Evolutionary conservation across 2,888 invertebrate genomes (phyloP).

Genomic region (Cephus pygmeus): DNA sequence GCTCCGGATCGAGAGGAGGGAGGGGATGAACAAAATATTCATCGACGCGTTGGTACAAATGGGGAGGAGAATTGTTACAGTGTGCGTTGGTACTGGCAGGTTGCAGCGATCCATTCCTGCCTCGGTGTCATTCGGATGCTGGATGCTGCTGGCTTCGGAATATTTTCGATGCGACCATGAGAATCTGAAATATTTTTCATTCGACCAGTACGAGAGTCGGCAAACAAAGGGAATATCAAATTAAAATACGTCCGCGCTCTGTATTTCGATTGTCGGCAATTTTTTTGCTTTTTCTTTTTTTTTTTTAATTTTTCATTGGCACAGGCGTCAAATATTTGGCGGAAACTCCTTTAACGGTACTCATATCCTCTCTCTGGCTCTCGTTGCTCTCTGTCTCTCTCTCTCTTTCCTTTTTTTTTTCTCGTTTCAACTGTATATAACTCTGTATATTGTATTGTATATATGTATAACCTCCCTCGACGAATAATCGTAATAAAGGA

Average conservation of each 20-base stretch:
- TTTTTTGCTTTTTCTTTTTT: neutral
- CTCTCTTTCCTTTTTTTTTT: neutral
- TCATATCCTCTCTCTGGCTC: constrained; percentile 14
- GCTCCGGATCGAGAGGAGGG: neutral
- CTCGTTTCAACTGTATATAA: neutral
- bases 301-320: constrained; percentile 10
- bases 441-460: neutral
- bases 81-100: neutral
- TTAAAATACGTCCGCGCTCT: constrained; percentile 45
- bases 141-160: constrained; percentile 5
- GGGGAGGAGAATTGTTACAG: neutral
- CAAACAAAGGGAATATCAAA: constrained; percentile 56
- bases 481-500: constrained; percentile 33
- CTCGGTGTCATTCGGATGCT: constrained; percentile 7
- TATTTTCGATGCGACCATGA: constrained; percentile 23
- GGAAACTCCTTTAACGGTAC: constrained; percentile 27
- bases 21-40: neutral
- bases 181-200: constrained; percentile 56
- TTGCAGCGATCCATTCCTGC: neutral
- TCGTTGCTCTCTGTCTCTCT: constrained; percentile 8
- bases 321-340: constrained; percentile 43
- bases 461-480: neutral
- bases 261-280: constrained; percentile 11
- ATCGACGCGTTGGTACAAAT: neutral
- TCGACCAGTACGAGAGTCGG: constrained; percentile 11